Evolutionary conservation across 2,888 invertebrate species (phyloP).

Genomic region (Pollenia amentaria): DNA sequence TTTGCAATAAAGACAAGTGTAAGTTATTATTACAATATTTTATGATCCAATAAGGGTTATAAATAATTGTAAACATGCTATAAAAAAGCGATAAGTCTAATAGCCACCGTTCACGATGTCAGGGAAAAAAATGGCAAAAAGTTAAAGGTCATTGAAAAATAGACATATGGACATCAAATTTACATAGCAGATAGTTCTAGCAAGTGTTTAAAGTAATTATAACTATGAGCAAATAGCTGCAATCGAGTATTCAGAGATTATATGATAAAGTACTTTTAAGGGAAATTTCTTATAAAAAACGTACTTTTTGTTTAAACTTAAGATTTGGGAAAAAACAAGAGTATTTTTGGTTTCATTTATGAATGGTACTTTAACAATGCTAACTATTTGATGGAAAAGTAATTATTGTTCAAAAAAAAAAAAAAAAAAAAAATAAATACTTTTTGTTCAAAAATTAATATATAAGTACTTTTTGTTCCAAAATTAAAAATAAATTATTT

Average conservation of each 20-base stretch:
- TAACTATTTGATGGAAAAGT: no score
- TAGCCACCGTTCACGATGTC: not conserved
- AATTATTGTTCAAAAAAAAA: no score
- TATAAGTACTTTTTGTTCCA: no score
- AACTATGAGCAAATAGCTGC: not conserved
- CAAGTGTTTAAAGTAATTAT: not conserved
- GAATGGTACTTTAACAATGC: no score
- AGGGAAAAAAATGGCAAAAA: slow-evolving; percentile 3
- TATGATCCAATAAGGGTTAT: slow-evolving; percentile 27
- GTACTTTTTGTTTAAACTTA: no score
- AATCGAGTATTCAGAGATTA: not conserved
- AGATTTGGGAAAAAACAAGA: no score
- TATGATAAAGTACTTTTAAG: not conserved
- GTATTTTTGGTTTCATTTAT: no score
- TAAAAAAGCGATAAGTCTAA: slow-evolving; percentile 29
- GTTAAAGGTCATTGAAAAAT: slow-evolving; percentile 30
- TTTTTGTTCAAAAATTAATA: no score
- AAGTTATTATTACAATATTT: slow-evolving; percentile 42
- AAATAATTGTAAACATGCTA: slow-evolving; percentile 16
- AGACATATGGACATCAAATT: not conserved
- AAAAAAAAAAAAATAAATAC: no score
- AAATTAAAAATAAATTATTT: no score
- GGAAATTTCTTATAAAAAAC: no score
- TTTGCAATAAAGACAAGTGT: slow-evolving; percentile 11
- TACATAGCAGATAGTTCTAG: not conserved